phyloP scores from a whole-genome alignment of 1,140 invertebrate species.

The Eriocheir sinensis region DNA sequence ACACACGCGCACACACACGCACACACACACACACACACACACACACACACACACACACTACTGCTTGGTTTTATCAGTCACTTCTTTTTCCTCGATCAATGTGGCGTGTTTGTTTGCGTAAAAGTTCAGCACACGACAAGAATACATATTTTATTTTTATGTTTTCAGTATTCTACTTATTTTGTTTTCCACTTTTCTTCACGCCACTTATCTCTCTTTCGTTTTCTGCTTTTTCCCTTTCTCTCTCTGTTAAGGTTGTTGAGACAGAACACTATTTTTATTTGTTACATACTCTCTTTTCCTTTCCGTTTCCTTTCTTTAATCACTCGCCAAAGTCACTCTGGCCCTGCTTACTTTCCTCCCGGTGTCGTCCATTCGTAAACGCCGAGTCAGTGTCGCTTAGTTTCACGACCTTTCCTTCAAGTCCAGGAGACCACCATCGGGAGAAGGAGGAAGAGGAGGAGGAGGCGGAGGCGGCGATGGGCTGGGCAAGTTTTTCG shows the following conservation, averaged over 20 bases:
- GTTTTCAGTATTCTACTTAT: not conserved
- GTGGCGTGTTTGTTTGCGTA: not conserved
- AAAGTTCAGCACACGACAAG: not conserved
- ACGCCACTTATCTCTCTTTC: too few species aligned
- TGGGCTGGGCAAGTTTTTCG: slow-evolving; percentile 1
- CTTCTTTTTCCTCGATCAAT: not conserved
- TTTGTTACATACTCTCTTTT: too few species aligned
- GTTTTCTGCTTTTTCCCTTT: too few species aligned
- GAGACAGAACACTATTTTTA: not conserved
- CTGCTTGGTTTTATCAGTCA: slow-evolving; percentile 29
- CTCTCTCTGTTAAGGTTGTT: not conserved
- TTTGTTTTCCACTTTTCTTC: too few species aligned
- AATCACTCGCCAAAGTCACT: too few species aligned
- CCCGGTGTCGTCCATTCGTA: too few species aligned
- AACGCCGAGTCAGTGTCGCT: not conserved
- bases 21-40: slow-evolving; percentile 7
- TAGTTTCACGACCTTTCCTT: not conserved
- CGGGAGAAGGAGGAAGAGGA: too few species aligned
- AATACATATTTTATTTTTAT: not conserved
- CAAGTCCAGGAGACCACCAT: too few species aligned
- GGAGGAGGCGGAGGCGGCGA: too few species aligned
- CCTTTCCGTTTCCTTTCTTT: too few species aligned
- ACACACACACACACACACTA: slow-evolving; percentile 41
- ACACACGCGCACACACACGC: not conserved
- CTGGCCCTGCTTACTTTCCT: too few species aligned